Evolutionary conservation across 2,113 vertebrate species (phyloP).

Genomic region (cattle (Bos taurus)): DNA sequence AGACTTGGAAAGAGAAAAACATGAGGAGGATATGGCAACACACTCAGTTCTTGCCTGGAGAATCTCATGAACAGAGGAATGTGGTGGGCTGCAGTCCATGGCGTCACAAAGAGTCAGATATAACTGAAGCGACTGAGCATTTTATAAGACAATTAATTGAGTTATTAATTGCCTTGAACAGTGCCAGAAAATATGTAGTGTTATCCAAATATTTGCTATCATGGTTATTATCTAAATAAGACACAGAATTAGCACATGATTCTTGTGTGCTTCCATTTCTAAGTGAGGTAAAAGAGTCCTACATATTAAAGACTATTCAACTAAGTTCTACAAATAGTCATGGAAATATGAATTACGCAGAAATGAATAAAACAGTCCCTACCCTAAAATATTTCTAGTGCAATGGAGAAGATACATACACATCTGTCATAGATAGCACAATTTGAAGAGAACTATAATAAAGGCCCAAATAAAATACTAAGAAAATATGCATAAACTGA

Average conservation of each 20-base stretch:
- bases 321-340: neutral
- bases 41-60: neutral
- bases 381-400: neutral
- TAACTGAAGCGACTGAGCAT: neutral
- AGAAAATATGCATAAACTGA: neutral
- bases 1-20: neutral
- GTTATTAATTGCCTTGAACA: neutral
- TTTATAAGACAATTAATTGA: neutral
- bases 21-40: neutral
- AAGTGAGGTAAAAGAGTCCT: neutral
- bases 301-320: neutral
- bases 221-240: neutral
- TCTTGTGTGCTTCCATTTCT: neutral
- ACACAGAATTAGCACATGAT: neutral
- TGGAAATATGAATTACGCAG: neutral
- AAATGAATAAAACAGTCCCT: neutral
- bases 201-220: neutral
- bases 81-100: neutral
- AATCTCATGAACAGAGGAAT: neutral
- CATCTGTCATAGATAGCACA: neutral
- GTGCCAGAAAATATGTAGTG: neutral
- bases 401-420: neutral
- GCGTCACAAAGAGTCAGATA: neutral
- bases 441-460: neutral
- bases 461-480: neutral